These are phyloP conservation scores for Pyrrhia umbra DNA, from an alignment of 2,888 invertebrate genomes.

Conservation along the genomic window DNA sequence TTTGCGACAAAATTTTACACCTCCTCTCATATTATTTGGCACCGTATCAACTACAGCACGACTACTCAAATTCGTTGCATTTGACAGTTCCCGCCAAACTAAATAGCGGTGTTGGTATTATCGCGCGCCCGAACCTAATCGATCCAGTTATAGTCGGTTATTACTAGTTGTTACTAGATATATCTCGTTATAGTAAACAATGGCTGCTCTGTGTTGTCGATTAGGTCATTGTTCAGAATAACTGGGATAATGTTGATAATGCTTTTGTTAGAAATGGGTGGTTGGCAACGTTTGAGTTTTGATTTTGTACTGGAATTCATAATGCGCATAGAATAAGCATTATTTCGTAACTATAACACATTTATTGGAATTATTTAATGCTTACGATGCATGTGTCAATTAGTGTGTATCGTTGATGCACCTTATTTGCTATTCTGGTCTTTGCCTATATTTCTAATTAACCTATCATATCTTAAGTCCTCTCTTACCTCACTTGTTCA, in stretches of 20 bases:
- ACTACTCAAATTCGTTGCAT: conserved; percentile 39
- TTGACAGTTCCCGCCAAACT: conserved; percentile 37
- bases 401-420: not conserved
- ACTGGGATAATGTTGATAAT: conserved; percentile 41
- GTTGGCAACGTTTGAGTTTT: conserved; percentile 5
- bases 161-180: conserved; percentile 29
- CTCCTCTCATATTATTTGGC: conserved; percentile 21
- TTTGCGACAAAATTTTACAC: conserved; percentile 14
- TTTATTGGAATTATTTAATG: not conserved
- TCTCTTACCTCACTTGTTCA: too few species aligned
- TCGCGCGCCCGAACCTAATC: conserved; percentile 19
- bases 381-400: not conserved
- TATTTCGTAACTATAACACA: not conserved
- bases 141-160: conserved; percentile 33
- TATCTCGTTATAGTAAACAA: conserved; percentile 51
- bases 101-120: conserved; percentile 34
- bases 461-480: too few species aligned
- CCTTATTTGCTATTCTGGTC: too few species aligned
- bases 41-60: conserved; percentile 19
- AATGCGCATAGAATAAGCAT: conserved; percentile 6
- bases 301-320: conserved; percentile 16
- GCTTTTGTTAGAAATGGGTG: conserved; percentile 40
- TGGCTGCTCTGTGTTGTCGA: conserved; percentile 27
- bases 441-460: too few species aligned
- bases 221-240: conserved; percentile 58